phyloP scores from a whole-genome alignment of 2,888 invertebrate species.

The Megastigmus dorsalis region DNA sequence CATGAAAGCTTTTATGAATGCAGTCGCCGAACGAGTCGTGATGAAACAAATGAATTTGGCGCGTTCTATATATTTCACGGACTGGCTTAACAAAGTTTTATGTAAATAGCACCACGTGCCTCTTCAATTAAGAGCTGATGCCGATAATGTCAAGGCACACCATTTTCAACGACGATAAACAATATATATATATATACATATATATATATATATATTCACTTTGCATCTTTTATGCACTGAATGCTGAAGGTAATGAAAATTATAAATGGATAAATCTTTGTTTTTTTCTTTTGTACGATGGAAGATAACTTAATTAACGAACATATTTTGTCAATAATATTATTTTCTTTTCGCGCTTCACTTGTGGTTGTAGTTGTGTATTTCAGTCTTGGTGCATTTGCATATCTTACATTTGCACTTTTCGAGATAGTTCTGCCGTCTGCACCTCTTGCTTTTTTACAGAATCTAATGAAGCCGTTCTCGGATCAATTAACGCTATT shows the following conservation, averaged over 20 bases:
- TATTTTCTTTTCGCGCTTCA: slow-evolving; percentile 16
- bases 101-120: slow-evolving; percentile 47
- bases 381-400: slow-evolving; percentile 42
- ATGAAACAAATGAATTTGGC: not conserved
- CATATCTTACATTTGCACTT: slow-evolving; percentile 14
- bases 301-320: slow-evolving; percentile 47
- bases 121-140: slow-evolving; percentile 44
- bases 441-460: too few species aligned
- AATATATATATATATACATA: slow-evolving; percentile 16
- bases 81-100: slow-evolving; percentile 49
- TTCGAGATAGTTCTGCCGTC: not conserved
- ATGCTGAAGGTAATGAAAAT: not conserved
- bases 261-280: slow-evolving; percentile 19
- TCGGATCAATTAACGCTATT: not conserved
- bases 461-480: not conserved
- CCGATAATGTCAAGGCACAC: slow-evolving; percentile 51
- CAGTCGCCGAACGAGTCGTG: too few species aligned
- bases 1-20: too few species aligned
- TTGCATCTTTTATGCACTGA: not conserved
- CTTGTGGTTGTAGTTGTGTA: not conserved
- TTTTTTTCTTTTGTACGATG: slow-evolving; percentile 36
- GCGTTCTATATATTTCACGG: slow-evolving; percentile 47
- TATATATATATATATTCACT: not conserved
- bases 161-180: slow-evolving; percentile 43
- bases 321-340: slow-evolving; percentile 22